Evolutionary conservation across 1,140 invertebrate species (phyloP), one percentile per base, ranked within the genome.

Genomic region (Teleogryllus occipitalis): DNA sequence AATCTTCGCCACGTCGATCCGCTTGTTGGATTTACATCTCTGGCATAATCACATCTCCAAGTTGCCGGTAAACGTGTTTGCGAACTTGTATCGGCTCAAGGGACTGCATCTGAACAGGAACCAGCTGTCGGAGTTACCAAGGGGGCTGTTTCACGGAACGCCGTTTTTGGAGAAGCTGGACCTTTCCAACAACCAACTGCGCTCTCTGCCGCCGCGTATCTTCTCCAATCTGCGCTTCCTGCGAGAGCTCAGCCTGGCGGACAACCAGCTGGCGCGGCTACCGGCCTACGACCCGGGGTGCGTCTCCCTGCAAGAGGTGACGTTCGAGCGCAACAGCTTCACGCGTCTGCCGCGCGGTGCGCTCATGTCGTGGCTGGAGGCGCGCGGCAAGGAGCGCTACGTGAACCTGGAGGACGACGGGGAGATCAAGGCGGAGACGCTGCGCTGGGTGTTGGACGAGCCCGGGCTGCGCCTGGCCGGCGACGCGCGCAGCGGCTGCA

Each of bases 141-240:
- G 8, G 0, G 78, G 82, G 15, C 81, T 83, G 8, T 86, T 86
- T 74, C 54, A 79, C 0, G 82, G 83, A 54, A 47, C 86, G 8
- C 46, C 76, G 0, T 79, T 74, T 0, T 49, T 86, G 6, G 81
- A 82, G 27, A 82, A 84, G 22, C 54, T 87, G 8, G 86, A 87
- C 47, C 81, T 87, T 0, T 86, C 86, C 0, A 78, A 83, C 74
- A 87, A 87, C 75, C 79, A 79, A 39, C 76, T 87, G 18, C 76
- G 79, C n/a, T 82, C 83, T 47, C 79, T 87, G 14, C 83, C 84
- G 0, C 54, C 10, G 18, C 54, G 54, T 3, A 10, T 65, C 54
- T 65, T 65, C 7, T 65, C 54, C 10, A 65, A 65, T 65, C 54
- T 65, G 10, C 54, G 54, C 18, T 65, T 65, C 18, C 54, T 65